A percentile compares a stretch with the other conserved stretches of the same genome.
These are phyloP conservation scores for Iphiclides podalirius DNA, from an alignment of 2,888 invertebrate species.

Conservation along the genomic window DNA sequence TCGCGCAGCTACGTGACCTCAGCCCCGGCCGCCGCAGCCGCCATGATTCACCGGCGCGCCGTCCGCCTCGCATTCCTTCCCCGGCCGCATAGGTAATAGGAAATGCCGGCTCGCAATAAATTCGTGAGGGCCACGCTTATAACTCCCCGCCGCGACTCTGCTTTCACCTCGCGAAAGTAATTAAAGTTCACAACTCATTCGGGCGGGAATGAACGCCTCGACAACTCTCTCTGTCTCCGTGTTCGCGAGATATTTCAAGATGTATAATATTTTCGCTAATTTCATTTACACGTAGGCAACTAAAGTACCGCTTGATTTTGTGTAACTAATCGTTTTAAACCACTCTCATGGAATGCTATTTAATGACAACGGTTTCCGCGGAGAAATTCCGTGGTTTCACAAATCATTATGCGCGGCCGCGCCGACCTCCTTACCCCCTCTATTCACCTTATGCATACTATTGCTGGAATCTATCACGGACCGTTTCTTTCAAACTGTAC, in stretches of 20 bases:
- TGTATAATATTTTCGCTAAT: too few species aligned
- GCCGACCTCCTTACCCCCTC: conserved; percentile 33
- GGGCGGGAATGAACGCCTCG: neutral
- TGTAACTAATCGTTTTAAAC: conserved; percentile 30
- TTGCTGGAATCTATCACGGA: conserved; percentile 51
- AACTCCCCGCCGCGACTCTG: conserved; percentile 36
- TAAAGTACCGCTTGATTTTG: too few species aligned
- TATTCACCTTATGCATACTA: conserved; percentile 42
- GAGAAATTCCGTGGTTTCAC: conserved; percentile 49
- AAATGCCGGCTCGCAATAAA: conserved; percentile 65
- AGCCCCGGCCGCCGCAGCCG: conserved; percentile 30
- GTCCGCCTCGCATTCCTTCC: conserved; percentile 57
- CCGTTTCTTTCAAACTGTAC: conserved; percentile 42
- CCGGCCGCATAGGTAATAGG: conserved; percentile 65
- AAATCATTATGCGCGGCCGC: conserved; percentile 50
- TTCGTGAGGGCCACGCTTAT: conserved; percentile 49
- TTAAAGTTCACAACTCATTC: conserved; percentile 21
- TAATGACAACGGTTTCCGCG: conserved; percentile 13
- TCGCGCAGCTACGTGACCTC: conserved; percentile 57
- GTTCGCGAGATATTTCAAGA: too few species aligned
- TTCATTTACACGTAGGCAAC: too few species aligned
- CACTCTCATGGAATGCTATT: conserved; percentile 11
- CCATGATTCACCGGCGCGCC: conserved; percentile 55
- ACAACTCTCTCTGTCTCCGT: too few species aligned
- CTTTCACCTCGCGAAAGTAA: conserved; percentile 26